phyloP scores from a whole-genome alignment of 2,888 invertebrate species.

The Tribolium freemani region DNA sequence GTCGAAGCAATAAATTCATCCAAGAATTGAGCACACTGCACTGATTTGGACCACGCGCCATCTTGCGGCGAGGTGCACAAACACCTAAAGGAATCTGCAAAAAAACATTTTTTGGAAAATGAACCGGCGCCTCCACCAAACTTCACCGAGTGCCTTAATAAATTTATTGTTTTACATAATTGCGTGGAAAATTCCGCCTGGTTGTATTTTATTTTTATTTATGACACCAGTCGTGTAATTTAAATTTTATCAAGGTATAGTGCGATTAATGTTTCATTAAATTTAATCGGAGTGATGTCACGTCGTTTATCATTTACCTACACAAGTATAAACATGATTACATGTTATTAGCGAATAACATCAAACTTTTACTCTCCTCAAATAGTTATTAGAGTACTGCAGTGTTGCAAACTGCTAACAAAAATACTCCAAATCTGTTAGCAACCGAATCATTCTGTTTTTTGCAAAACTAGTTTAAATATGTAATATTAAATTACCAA shows the following conservation, averaged over 20 bases:
- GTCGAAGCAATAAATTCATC: conserved; percentile 31
- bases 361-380: not conserved
- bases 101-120: no score
- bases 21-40: not conserved
- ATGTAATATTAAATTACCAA: no score
- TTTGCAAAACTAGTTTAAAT: no score
- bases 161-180: not conserved
- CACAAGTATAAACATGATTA: not conserved
- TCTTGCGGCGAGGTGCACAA: not conserved
- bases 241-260: not conserved
- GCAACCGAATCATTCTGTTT: no score
- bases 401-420: no score
- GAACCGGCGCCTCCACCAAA: no score
- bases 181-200: not conserved
- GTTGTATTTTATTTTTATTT: not conserved
- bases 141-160: no score
- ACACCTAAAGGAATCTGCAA: not conserved
- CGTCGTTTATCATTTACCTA: not conserved
- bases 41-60: conserved; percentile 18
- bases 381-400: no score
- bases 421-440: no score
- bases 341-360: not conserved
- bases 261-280: not conserved
- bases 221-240: not conserved
- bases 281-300: not conserved